Conservation (phyloP, 2,888 invertebrate species). For the Cheilosia urbana region DNA sequence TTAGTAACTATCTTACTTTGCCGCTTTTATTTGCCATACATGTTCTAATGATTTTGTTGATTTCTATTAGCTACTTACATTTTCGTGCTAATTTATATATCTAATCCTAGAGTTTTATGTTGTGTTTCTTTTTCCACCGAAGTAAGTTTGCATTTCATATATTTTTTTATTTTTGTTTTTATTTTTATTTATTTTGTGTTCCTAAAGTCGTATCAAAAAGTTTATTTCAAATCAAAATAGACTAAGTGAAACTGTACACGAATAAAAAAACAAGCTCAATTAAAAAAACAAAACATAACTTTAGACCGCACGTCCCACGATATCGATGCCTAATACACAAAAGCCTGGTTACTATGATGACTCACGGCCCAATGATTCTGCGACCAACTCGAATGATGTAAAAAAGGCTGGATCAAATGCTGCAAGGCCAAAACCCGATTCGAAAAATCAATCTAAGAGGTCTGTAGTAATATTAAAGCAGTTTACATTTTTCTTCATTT, state of each 20-base stretch:
- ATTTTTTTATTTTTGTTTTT: background rate
- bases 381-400: constrained; percentile 31
- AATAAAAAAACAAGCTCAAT: constrained; percentile 48
- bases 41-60: background rate
- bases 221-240: constrained; percentile 16
- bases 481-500: background rate
- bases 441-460: constrained; percentile 72
- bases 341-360: constrained; percentile 79
- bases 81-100: background rate
- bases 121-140: background rate
- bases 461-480: constrained; percentile 14
- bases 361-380: constrained; percentile 70
- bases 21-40: background rate
- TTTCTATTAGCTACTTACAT: background rate
- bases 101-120: background rate
- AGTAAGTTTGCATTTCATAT: background rate
- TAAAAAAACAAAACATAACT: constrained; percentile 54
- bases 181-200: constrained; percentile 6
- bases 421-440: constrained; percentile 49
- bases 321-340: constrained; percentile 86
- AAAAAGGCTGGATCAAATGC: constrained; percentile 53
- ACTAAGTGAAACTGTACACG: constrained; percentile 16
- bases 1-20: no score
- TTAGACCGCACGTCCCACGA: constrained; percentile 83
- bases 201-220: background rate